Base-by-base conservation (phyloP, 2,797 vertebrate genomes). In the Labroides dimidiatus region DNA sequence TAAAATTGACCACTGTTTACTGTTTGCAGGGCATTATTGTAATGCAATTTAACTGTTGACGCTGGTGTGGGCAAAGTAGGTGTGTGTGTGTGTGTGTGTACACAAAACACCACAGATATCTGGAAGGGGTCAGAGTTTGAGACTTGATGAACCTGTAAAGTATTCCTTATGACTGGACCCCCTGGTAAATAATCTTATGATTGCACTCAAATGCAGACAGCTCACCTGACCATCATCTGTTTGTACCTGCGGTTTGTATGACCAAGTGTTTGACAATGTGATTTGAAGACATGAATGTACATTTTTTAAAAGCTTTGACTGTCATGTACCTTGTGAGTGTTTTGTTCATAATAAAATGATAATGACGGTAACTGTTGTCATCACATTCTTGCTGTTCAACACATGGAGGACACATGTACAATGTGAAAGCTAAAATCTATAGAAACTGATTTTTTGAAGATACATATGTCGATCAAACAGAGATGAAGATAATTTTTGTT, bases 331-430 rank as follows among this genome's bases (percentile, higher is more conserved):
- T 41, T 73, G 68, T 21, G 23, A 41, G 20, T 75, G 24, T 58
- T 64, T 1, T 81, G 64, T 89, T 87, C 44, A 37, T 72, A 92
- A 88, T 88, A 87, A 92, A 90, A 75, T 2, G n/a, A 42, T 17
- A 64, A 51, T 17, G 2, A 47, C 12, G 48, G 37, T 64, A 55
- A 33, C 10, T 21, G 9, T 51, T 49, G 37, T 14, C 13, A 14
- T 39, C 11, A 39, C 36, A 36, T 3, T 27, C 24, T 27, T 3
- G 24, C 24, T 27, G 24, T 6, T 27, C 3, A 27, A 27, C 3
- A 27, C 24, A 27, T 3, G 9, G 36, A 36, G 3, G 2, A 9
- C 36, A 36, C 2, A 36, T 27, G 24, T 27, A 27, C 24, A 27
- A 27, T 27, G 24, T 27, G 24, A 27, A 9, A 6, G 4, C 7